Percentiles rank a stretch among this genome's conserved stretches.
These are phyloP conservation scores for Echinarachnius parma DNA, from an alignment of 53 echinoderm and acorn worm species.

Conservation along the genomic window DNA sequence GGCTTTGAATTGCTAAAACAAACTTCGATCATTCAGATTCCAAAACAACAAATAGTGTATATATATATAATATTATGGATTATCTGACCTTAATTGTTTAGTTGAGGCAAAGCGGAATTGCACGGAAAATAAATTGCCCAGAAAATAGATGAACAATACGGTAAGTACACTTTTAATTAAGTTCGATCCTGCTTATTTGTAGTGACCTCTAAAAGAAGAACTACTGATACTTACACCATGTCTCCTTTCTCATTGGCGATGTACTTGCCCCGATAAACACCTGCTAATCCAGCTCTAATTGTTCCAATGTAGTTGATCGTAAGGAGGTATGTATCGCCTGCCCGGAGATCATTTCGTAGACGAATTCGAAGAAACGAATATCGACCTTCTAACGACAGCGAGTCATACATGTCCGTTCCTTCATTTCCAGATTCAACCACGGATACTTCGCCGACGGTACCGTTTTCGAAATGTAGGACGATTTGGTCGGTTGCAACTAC, in stretches of 20 bases:
- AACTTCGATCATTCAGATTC: too few species aligned
- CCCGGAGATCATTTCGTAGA: slow-evolving; percentile 20
- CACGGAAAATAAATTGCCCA: too few species aligned
- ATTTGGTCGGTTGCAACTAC: slow-evolving; percentile 41
- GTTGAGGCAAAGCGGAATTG: too few species aligned
- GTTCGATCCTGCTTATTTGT: too few species aligned
- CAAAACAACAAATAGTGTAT: too few species aligned
- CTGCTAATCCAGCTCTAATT: slow-evolving; percentile 57
- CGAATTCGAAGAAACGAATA: slow-evolving; percentile 61
- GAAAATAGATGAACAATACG: too few species aligned
- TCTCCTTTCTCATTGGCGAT: slow-evolving; percentile 27
- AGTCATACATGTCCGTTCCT: slow-evolving; percentile 22
- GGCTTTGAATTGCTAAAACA: too few species aligned
- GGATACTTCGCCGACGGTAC: slow-evolving; percentile 29
- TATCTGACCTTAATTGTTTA: too few species aligned
- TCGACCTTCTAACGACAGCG: slow-evolving; percentile 31
- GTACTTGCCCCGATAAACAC: slow-evolving; percentile 76
- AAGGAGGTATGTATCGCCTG: slow-evolving; percentile 48
- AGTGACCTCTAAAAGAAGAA: too few species aligned
- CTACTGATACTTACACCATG: background rate
- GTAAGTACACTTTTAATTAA: too few species aligned
- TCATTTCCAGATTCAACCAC: background rate
- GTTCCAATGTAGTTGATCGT: slow-evolving; percentile 57
- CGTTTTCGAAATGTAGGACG: slow-evolving; percentile 57
- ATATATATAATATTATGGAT: too few species aligned